Conservation (phyloP, 1,140 invertebrate species). For the Conopomorpha cramerella region DNA sequence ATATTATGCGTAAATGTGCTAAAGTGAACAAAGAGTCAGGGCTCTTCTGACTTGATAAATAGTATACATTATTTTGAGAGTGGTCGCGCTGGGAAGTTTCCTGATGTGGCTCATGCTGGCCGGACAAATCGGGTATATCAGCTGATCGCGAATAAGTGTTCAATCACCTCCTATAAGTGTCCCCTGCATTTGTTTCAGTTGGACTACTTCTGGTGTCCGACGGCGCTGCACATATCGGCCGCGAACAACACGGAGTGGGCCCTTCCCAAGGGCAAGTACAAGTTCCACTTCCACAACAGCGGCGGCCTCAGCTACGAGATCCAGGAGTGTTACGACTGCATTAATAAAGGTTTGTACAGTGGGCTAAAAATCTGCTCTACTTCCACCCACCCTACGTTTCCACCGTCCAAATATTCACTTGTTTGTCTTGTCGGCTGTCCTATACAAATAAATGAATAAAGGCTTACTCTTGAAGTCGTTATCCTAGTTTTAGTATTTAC, state of each 20-base stretch:
- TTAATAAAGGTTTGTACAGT: conserved; percentile 35
- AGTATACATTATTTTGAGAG: too few species aligned
- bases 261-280: conserved; percentile 55
- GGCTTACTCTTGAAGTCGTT: too few species aligned
- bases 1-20: too few species aligned
- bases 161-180: background rate
- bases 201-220: conserved; percentile 62
- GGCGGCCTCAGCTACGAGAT: conserved; percentile 73
- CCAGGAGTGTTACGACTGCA: conserved; percentile 61
- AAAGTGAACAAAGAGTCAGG: too few species aligned
- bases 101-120: background rate
- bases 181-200: conserved; percentile 25
- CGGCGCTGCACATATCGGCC: conserved; percentile 44
- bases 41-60: too few species aligned
- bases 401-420: too few species aligned
- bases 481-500: too few species aligned
- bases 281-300: conserved; percentile 69
- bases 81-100: too few species aligned
- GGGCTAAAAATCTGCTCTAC: too few species aligned
- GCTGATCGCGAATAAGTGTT: background rate
- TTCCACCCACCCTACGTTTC: too few species aligned
- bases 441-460: too few species aligned
- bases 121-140: background rate
- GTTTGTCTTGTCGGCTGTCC: too few species aligned
- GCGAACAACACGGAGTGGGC: conserved; percentile 56